Conservation (phyloP, 1,140 invertebrate species). For the Ridgeia piscesae region DNA sequence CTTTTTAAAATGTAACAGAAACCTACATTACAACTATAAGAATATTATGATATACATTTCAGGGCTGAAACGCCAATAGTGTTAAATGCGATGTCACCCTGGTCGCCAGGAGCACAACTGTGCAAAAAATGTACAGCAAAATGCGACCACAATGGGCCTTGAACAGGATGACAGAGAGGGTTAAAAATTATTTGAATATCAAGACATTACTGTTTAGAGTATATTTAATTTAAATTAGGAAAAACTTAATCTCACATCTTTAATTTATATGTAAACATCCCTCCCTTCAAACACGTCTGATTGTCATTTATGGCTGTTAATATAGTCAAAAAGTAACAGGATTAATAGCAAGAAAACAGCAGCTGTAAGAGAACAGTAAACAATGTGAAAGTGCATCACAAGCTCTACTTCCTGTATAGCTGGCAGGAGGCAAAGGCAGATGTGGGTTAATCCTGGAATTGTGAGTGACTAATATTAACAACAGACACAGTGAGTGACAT, state of each 20-base stretch:
- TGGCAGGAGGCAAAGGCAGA: background rate
- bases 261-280: background rate
- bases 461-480: background rate
- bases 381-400: background rate
- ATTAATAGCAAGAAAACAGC: background rate
- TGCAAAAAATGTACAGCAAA: too few species aligned
- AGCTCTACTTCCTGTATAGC: background rate
- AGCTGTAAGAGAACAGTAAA: background rate
- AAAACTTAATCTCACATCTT: too few species aligned
- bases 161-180: too few species aligned
- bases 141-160: too few species aligned
- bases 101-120: too few species aligned
- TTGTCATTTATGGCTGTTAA: background rate
- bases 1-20: background rate
- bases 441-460: background rate
- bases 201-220: too few species aligned
- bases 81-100: too few species aligned
- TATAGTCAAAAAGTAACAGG: background rate
- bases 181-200: too few species aligned
- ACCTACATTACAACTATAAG: background rate
- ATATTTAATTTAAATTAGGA: too few species aligned
- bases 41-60: background rate
- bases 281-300: background rate
- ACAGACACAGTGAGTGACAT: background rate
- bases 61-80: too few species aligned